Conservation (phyloP, 2,113 vertebrate genomes). For the Pituophis catenifer region DNA sequence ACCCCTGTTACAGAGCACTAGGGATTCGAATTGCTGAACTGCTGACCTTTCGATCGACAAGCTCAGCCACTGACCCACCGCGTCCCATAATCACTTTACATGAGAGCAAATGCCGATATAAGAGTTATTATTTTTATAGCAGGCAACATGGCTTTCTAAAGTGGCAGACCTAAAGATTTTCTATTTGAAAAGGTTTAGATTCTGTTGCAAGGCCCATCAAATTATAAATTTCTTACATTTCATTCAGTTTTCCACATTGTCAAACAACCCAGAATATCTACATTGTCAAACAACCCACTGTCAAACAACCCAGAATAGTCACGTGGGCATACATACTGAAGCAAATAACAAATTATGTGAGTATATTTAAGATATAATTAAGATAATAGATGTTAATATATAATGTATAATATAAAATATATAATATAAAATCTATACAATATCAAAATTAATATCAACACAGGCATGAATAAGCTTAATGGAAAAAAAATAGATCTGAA, state of each 20-base stretch:
- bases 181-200: neutral
- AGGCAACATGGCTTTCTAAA: neutral
- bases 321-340: neutral
- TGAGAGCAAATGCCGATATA: neutral
- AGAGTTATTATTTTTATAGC: slow-evolving; percentile 1
- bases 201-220: neutral
- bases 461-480: too few species aligned
- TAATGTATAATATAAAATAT: too few species aligned
- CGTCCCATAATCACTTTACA: slow-evolving; percentile 1
- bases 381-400: neutral
- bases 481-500: neutral
- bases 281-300: neutral
- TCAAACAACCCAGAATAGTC: neutral
- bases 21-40: too few species aligned
- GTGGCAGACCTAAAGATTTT: too few species aligned
- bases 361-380: neutral
- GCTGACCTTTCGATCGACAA: too few species aligned
- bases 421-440: too few species aligned
- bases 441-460: neutral
- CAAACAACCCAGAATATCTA: neutral
- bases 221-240: neutral
- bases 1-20: too few species aligned
- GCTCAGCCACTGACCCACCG: too few species aligned
- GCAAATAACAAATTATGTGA: neutral
- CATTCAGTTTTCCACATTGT: neutral